Percentiles rank a stretch among this genome's conserved stretches.
These are phyloP conservation scores for Channa maculata DNA, from an alignment of 2,113 vertebrate species.

Conservation along the genomic window DNA sequence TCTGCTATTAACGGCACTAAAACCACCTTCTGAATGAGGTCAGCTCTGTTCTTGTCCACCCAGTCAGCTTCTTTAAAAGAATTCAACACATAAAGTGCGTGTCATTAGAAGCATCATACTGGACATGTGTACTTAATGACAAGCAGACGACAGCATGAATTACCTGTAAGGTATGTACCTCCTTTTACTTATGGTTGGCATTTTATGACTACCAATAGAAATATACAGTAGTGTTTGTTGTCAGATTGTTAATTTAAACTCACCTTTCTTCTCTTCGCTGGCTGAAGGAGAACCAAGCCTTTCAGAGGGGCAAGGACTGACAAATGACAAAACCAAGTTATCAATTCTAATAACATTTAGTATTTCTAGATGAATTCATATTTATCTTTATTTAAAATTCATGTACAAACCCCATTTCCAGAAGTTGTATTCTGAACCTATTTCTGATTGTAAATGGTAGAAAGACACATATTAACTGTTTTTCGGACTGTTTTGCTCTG, in stretches of 20 bases:
- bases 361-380: no score
- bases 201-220: neutral
- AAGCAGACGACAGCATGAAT: neutral
- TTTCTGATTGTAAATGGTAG: no score
- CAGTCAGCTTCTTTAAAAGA: constrained; percentile 29
- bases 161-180: neutral
- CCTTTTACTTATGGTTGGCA: neutral
- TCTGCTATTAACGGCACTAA: constrained; percentile 36
- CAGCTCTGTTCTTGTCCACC: constrained; percentile 36
- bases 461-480: no score
- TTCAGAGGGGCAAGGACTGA: neutral
- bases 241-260: neutral
- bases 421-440: no score
- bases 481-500: no score
- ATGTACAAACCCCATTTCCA: no score
- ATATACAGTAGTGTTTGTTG: neutral
- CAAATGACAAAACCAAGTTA: constrained; percentile 5
- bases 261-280: neutral
- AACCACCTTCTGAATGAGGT: constrained; percentile 34
- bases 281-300: neutral
- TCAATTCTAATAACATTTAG: neutral
- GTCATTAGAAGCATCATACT: neutral
- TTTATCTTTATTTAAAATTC: no score
- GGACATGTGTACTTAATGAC: neutral
- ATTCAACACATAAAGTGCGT: neutral